These are phyloP conservation scores for Diaphora mendica DNA, from an alignment of 2,888 invertebrate species.

Conservation along the genomic window DNA sequence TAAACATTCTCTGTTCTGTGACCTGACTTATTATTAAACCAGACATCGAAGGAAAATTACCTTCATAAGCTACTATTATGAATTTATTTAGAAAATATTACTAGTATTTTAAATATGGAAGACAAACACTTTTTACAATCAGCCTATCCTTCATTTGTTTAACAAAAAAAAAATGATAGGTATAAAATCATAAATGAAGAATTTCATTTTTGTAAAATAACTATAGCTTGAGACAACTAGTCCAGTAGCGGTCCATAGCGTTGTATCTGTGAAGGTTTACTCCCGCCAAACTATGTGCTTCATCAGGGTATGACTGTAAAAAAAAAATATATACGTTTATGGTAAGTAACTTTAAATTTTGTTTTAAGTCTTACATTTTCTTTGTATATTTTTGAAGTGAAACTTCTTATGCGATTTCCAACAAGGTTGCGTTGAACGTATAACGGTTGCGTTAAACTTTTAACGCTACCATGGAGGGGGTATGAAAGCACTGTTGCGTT, in stretches of 20 bases:
- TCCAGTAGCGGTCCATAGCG: conserved; percentile 93
- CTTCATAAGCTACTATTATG: too few species aligned
- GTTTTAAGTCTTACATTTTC: neutral
- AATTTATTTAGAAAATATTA: neutral
- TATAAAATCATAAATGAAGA: neutral
- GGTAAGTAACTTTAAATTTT: neutral
- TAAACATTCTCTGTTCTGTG: too few species aligned
- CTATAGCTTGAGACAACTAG: conserved; percentile 80
- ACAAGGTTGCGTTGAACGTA: too few species aligned
- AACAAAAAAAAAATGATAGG: neutral
- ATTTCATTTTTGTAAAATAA: neutral
- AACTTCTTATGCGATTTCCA: too few species aligned
- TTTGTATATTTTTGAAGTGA: neutral
- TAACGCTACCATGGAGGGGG: too few species aligned
- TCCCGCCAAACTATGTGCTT: conserved; percentile 90
- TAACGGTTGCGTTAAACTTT: too few species aligned
- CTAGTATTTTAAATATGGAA: neutral
- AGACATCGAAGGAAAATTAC: too few species aligned
- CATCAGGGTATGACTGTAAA: conserved; percentile 93
- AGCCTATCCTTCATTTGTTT: neutral
- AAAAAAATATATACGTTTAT: conserved; percentile 12
- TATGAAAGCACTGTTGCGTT: too few species aligned
- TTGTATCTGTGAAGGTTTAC: conserved; percentile 93
- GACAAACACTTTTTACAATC: neutral
- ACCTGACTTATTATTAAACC: too few species aligned